A percentile compares a stretch with the other conserved stretches of the same genome.
Evolutionary conservation across 2,888 invertebrate genomes (phyloP).

Genomic region (Parnassius orleans): DNA sequence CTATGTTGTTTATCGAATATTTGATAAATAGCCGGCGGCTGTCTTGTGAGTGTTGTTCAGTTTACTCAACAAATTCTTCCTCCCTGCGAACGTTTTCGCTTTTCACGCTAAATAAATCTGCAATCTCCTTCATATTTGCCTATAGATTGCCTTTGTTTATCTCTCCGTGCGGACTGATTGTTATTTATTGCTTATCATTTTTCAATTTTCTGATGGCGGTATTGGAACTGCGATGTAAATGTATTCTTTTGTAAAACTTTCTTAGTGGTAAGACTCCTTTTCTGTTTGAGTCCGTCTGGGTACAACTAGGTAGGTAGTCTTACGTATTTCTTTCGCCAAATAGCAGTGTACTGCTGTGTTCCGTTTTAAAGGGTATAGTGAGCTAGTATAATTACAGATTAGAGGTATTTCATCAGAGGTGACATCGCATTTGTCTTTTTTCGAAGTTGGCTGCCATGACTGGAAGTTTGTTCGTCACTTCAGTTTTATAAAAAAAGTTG

Average conservation of each 20-base stretch:
- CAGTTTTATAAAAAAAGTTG: too few relatives aligned
- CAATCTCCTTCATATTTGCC: slow-evolving; percentile 64
- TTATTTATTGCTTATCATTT: slow-evolving; percentile 58
- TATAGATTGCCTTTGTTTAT: slow-evolving; percentile 71
- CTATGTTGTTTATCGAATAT: slow-evolving; percentile 75
- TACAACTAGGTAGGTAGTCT: too few relatives aligned
- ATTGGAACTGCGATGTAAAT: slow-evolving; percentile 6
- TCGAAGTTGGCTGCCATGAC: too few relatives aligned
- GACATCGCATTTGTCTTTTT: too few relatives aligned
- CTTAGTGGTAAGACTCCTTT: too few relatives aligned
- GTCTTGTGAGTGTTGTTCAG: slow-evolving; percentile 56
- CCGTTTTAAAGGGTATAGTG: too few relatives aligned
- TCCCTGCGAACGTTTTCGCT: slow-evolving; percentile 51
- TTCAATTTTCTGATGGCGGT: slow-evolving; percentile 38
- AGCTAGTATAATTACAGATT: too few relatives aligned
- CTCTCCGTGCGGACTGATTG: slow-evolving; percentile 57
- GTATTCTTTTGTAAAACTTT: slow-evolving; percentile 16
- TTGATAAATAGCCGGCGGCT: slow-evolving; percentile 74
- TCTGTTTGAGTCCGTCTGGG: too few relatives aligned
- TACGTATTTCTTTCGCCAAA: too few relatives aligned
- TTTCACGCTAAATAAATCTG: slow-evolving; percentile 74
- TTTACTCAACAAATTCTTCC: slow-evolving; percentile 59
- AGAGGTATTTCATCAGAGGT: too few relatives aligned
- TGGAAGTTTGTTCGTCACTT: too few relatives aligned
- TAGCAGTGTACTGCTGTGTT: too few relatives aligned